Base-by-base conservation (phyloP, 2,888 invertebrate species). In the Ochropleura leucogaster region DNA sequence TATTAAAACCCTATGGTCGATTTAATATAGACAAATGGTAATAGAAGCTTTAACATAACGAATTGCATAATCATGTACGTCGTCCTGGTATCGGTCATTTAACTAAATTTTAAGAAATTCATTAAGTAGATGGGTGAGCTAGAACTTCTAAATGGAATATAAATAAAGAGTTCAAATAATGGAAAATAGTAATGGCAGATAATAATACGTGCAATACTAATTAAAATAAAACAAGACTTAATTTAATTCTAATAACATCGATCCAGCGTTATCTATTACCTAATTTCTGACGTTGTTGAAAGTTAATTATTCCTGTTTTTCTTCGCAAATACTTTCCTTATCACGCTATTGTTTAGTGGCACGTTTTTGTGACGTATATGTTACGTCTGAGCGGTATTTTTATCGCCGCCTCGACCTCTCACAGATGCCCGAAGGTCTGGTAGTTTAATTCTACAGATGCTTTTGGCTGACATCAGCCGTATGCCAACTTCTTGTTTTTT, bases 371-470 rank as follows among this genome's bases (percentile, higher is more conserved):
- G 89, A 90, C 87, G 82, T 84, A 81, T 40, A 51, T 62, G 77
- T 80, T 85, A 85, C 88, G 87, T 89, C 74, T 85, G 57, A 74
- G 84, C 68, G 88, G 88, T 93, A 93, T 93, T 93, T 92, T 87
- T 83, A 89, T 87, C 90, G 68, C 75, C 83, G 84, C 88, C 85
- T 88, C 92, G 91, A 92, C 93, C 92, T 92, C 89, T 80, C 73
- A 80, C 82, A 79, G 82, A 66, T 90, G 88, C 88, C 88, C 88
- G 92, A 93, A 93, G 93, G 92, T 92, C 90, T 91, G 85, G 74
- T 91, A 81, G 79, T 85, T 89, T 89, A 84, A 88, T 86, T 82
- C 82, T 88, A 79, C 74, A 87, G 74, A 89, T 87, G 84, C 83
- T 88, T 86, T 85, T 75, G 72, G 71, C 68, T 77, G 79, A 86